phyloP scores from a whole-genome alignment of 2,113 vertebrate species.

The Centropus bengalensis region DNA sequence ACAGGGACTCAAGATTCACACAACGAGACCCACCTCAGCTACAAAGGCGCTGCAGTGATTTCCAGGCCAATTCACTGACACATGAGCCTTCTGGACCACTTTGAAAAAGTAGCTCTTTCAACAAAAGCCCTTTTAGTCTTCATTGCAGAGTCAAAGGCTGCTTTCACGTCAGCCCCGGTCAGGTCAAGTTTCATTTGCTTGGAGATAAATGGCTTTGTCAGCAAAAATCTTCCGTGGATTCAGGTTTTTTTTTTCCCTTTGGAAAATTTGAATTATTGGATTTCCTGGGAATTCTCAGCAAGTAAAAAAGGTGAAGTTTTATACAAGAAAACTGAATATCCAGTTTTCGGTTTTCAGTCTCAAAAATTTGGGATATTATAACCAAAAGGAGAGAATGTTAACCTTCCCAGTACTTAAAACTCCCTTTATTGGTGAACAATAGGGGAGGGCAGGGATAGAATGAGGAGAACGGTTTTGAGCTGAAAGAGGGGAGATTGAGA shows the following conservation, averaged over 20 bases:
- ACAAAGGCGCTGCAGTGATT: not conserved
- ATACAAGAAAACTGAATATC: not conserved
- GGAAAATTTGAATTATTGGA: not conserved
- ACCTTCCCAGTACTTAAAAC: not conserved
- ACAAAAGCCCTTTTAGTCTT: conserved; percentile 54
- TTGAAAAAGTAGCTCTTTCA: conserved; percentile 20
- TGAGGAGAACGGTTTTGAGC: no score
- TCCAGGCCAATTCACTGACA: not conserved
- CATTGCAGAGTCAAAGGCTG: conserved; percentile 16
- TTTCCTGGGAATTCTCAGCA: conserved; percentile 18
- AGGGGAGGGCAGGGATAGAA: no score
- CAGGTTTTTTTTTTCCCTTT: not conserved
- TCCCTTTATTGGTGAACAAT: not conserved
- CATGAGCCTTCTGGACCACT: conserved; percentile 20
- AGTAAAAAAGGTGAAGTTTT: not conserved
- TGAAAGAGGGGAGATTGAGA: no score
- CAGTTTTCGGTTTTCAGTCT: not conserved
- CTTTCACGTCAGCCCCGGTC: conserved; percentile 8
- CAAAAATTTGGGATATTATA: not conserved
- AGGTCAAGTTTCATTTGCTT: conserved; percentile 32
- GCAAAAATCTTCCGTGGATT: conserved; percentile 42
- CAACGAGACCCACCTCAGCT: not conserved
- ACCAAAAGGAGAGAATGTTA: not conserved
- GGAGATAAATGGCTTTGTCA: conserved; percentile 60
- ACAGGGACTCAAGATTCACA: not conserved